Conservation (phyloP, 2,888 invertebrate species). For the Eilema sororculum region DNA sequence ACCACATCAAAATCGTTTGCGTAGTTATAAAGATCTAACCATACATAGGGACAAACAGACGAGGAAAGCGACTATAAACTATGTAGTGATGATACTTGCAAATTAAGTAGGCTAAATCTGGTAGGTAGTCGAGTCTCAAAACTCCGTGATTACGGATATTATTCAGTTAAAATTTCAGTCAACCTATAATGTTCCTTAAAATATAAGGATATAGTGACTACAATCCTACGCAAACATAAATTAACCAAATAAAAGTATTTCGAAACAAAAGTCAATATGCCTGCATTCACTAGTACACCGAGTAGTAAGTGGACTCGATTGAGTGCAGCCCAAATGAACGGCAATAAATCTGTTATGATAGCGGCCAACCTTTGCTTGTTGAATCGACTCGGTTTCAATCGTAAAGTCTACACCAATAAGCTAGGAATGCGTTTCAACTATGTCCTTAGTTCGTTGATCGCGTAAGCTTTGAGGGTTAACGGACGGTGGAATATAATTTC, state of each 20-base stretch:
- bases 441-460: slow-evolving; percentile 70
- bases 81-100: too few relatives aligned
- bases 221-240: background rate
- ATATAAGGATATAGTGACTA: background rate
- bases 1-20: too few relatives aligned
- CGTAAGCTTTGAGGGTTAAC: slow-evolving; percentile 50
- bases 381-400: slow-evolving; percentile 58
- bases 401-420: slow-evolving; percentile 62
- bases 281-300: slow-evolving; percentile 27
- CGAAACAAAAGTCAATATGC: slow-evolving; percentile 8
- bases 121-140: too few relatives aligned
- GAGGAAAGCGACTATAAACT: too few relatives aligned
- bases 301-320: slow-evolving; percentile 49
- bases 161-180: too few relatives aligned
- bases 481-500: slow-evolving; percentile 24
- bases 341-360: slow-evolving; percentile 65
- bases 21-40: too few relatives aligned
- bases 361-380: slow-evolving; percentile 53
- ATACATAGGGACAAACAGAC: too few relatives aligned
- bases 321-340: slow-evolving; percentile 53
- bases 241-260: slow-evolving; percentile 13
- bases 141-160: too few relatives aligned
- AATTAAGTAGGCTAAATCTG: too few relatives aligned
- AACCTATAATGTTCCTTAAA: background rate
- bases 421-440: slow-evolving; percentile 69